phyloP scores from a whole-genome alignment of 2,888 invertebrate species.

The Caenorhabditis japonica region DNA sequence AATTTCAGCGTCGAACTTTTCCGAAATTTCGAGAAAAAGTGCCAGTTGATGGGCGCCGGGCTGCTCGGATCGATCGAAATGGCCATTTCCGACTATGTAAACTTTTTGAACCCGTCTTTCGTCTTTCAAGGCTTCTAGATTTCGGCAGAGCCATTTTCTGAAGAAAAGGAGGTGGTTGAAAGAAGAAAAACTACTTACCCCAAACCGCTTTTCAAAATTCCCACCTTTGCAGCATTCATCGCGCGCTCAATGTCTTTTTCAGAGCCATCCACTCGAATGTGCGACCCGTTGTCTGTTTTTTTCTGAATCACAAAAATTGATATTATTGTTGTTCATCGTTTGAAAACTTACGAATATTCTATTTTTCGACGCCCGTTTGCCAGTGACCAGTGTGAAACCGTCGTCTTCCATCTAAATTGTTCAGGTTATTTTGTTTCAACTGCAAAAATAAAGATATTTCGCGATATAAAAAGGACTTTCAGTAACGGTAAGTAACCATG shows the following conservation, averaged over 20 bases:
- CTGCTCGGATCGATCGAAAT: conserved; percentile 57
- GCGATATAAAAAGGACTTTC: too few species aligned
- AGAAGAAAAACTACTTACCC: too few species aligned
- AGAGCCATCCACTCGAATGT: conserved; percentile 50
- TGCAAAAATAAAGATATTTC: neutral
- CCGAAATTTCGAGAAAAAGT: conserved; percentile 37
- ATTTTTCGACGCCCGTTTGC: conserved; percentile 17
- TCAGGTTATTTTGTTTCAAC: conserved; percentile 2
- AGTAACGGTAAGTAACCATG: too few species aligned
- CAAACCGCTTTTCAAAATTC: conserved; percentile 12
- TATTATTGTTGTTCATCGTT: conserved; percentile 1
- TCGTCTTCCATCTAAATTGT: conserved; percentile 63
- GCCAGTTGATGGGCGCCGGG: conserved; percentile 65
- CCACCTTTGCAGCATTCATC: conserved; percentile 21
- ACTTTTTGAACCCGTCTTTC: conserved; percentile 28
- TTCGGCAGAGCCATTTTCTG: conserved; percentile 27
- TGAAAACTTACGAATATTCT: conserved; percentile 20
- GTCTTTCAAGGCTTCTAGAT: neutral
- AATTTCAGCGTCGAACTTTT: conserved; percentile 21
- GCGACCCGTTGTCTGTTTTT: conserved; percentile 13
- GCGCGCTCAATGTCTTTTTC: conserved; percentile 44
- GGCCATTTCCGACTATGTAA: conserved; percentile 64
- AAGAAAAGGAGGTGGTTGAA: conserved; percentile 3
- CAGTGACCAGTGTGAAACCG: conserved; percentile 57
- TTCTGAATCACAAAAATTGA: conserved; percentile 16